Evolutionary conservation across 37 sponge, comb jelly and placozoan species (phyloP).

Genomic region (Axinella damicornis): DNA sequence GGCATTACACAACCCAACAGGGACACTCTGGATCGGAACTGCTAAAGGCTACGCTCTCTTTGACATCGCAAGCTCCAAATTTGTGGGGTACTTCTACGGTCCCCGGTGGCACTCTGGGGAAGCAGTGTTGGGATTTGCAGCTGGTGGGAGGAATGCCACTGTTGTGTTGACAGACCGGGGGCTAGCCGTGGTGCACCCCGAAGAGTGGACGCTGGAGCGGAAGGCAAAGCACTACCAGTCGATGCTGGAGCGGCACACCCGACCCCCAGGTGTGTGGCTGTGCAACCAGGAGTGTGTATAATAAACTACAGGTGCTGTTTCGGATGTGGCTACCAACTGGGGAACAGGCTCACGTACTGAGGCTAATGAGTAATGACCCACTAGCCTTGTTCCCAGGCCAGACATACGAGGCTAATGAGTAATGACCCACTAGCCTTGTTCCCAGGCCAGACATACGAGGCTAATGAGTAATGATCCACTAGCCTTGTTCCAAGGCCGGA

Average conservation of each 20-base stretch:
- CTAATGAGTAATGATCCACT: too few species aligned
- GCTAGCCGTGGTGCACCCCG: conserved; percentile 51
- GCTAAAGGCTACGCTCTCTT: conserved; percentile 61
- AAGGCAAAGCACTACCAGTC: conserved; percentile 80
- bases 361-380: too few species aligned
- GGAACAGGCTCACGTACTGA: too few species aligned
- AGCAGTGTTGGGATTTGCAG: conserved; percentile 13
- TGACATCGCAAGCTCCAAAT: conserved; percentile 55
- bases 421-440: too few species aligned
- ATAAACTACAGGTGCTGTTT: too few species aligned
- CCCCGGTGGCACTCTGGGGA: conserved; percentile 79
- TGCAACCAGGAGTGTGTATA: too few species aligned
- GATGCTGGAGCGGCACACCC: conserved; percentile 73
- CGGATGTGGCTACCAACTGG: too few species aligned
- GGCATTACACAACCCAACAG: neutral
- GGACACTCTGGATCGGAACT: conserved; percentile 67
- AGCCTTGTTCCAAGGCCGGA: too few species aligned
- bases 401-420: too few species aligned
- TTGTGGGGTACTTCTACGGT: conserved; percentile 68
- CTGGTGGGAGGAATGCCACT: conserved; percentile 1
- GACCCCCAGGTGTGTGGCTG: conserved; percentile 59
- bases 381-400: too few species aligned
- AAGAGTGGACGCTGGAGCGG: conserved; percentile 76
- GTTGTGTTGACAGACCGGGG: conserved; percentile 73
- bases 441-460: too few species aligned